Conservation (phyloP, 2,797 vertebrate species). For the Margarornis squamiger region DNA sequence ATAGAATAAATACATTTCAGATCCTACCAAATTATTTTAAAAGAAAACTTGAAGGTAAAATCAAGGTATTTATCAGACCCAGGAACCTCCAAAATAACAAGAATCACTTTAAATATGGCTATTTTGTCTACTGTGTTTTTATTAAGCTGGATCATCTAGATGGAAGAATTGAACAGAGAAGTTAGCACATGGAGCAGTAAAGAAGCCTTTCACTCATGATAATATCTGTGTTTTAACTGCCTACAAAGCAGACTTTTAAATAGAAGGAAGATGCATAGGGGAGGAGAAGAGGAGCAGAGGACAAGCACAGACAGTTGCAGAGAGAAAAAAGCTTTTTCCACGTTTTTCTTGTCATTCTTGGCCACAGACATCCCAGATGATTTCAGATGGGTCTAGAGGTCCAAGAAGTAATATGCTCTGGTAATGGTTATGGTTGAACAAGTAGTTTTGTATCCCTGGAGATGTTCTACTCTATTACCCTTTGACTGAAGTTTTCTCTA, state of each 20-base stretch:
- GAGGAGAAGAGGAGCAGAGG: background rate
- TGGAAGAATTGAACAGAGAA: background rate
- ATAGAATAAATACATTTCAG: background rate
- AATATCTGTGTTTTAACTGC: background rate
- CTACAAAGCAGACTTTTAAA: background rate
- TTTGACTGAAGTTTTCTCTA: background rate
- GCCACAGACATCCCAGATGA: background rate
- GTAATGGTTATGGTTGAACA: background rate
- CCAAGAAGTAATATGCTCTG: background rate
- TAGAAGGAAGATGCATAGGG: background rate
- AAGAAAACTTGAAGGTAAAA: slow-evolving; percentile 6
- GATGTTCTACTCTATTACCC: background rate
- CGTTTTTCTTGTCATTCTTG: background rate
- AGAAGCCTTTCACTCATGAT: background rate
- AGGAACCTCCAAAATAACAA: slow-evolving; percentile 7
- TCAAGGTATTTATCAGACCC: background rate
- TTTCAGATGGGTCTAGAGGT: background rate
- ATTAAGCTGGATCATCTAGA: background rate
- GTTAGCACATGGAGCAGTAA: background rate
- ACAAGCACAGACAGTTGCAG: background rate
- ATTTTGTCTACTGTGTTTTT: background rate
- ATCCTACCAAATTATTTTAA: background rate
- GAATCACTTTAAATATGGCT: background rate
- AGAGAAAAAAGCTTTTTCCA: background rate
- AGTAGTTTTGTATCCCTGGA: background rate